Conservation (phyloP, 2,113 vertebrate genomes). For the Amblyopsis rosae region DNA sequence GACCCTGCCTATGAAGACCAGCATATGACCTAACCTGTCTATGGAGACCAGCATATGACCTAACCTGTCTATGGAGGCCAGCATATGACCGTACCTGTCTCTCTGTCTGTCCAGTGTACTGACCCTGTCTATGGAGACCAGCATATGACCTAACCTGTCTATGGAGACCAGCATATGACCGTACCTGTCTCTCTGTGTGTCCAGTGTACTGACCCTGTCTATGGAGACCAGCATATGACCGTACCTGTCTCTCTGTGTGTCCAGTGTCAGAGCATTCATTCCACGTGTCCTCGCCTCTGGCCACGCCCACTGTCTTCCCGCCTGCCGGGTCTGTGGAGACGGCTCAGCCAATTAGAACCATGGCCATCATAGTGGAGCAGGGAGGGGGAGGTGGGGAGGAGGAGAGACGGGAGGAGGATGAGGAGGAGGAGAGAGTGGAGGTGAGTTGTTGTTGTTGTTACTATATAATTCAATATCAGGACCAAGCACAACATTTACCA, state of each 20-base stretch:
- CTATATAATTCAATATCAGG: too few relatives aligned
- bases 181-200: neutral
- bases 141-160: too few relatives aligned
- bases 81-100: neutral
- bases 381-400: constrained; percentile 38
- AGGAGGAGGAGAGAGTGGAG: constrained; percentile 34
- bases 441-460: constrained; percentile 43
- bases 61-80: too few relatives aligned
- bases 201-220: too few relatives aligned
- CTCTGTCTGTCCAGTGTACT: too few relatives aligned
- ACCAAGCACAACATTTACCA: too few relatives aligned
- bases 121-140: too few relatives aligned
- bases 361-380: constrained; percentile 73
- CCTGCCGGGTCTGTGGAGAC: constrained; percentile 73
- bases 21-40: neutral
- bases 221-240: too few relatives aligned
- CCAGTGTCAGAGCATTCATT: constrained; percentile 60
- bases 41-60: too few relatives aligned
- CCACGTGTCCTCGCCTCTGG: constrained; percentile 66
- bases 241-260: neutral
- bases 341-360: constrained; percentile 79
- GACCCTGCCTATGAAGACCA: too few relatives aligned
- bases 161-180: too few relatives aligned
- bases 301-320: constrained; percentile 62
- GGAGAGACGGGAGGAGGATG: neutral